A percentile compares a stretch with the other conserved stretches of the same genome.
These are phyloP conservation scores for Bos indicus DNA, from an alignment of 2,113 vertebrate genomes.

Conservation along the genomic window DNA sequence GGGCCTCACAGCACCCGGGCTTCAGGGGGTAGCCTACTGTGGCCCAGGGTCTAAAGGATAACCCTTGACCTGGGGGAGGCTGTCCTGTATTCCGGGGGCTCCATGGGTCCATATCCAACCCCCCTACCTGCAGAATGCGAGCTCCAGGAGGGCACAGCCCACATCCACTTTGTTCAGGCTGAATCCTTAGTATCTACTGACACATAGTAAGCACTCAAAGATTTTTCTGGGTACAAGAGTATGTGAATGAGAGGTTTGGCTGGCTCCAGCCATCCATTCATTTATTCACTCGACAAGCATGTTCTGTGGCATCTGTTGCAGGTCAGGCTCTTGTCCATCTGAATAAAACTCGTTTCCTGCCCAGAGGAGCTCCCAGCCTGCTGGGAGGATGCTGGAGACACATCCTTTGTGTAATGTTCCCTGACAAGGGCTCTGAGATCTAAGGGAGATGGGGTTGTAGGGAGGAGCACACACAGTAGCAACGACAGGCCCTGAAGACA, in stretches of 20 bases:
- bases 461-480: neutral
- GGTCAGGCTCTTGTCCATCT: constrained; percentile 20
- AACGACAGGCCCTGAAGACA: constrained; percentile 53
- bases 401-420: constrained; percentile 9
- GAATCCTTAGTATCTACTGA: neutral
- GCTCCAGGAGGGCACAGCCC: neutral
- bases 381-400: constrained; percentile 18
- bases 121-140: neutral
- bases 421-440: constrained; percentile 16
- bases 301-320: neutral
- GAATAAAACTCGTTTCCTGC: neutral
- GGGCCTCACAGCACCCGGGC: neutral
- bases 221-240: neutral
- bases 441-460: neutral
- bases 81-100: neutral
- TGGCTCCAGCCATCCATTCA: neutral
- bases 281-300: neutral
- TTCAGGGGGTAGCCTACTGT: neutral
- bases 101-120: neutral
- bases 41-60: neutral
- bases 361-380: neutral
- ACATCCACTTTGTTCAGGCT: neutral
- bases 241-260: neutral
- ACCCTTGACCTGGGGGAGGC: neutral
- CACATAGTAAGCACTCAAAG: neutral